These are phyloP conservation scores for Antheraea assamensis DNA, from an alignment of 2,888 invertebrate species.

Conservation along the genomic window DNA sequence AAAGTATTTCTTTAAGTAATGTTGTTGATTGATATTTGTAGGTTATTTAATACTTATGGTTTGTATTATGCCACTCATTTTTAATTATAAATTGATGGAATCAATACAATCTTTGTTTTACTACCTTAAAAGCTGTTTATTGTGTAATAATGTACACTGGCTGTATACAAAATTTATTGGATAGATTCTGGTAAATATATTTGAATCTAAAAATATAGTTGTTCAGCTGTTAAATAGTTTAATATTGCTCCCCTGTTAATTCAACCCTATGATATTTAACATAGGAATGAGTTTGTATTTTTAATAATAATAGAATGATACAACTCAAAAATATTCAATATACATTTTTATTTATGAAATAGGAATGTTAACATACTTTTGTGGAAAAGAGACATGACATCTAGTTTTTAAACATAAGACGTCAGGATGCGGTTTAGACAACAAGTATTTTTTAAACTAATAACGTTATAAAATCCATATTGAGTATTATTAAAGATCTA, in stretches of 20 bases:
- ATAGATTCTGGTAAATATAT: background rate
- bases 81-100: constrained; percentile 1
- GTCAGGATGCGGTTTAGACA: too few species aligned
- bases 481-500: too few species aligned
- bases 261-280: background rate
- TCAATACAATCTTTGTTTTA: background rate
- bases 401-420: too few species aligned
- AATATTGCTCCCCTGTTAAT: background rate
- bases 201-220: background rate
- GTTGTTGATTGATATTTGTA: background rate
- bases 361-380: too few species aligned
- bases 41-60: background rate
- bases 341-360: too few species aligned
- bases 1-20: background rate
- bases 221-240: background rate
- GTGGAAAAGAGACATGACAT: too few species aligned
- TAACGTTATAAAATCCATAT: too few species aligned
- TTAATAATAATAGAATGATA: background rate
- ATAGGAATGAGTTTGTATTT: background rate
- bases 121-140: background rate
- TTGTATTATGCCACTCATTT: background rate
- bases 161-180: background rate
- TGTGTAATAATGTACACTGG: background rate
- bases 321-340: background rate
- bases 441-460: too few species aligned